phyloP scores from a whole-genome alignment of 2,888 invertebrate genomes.

The Acleris sparsana region DNA sequence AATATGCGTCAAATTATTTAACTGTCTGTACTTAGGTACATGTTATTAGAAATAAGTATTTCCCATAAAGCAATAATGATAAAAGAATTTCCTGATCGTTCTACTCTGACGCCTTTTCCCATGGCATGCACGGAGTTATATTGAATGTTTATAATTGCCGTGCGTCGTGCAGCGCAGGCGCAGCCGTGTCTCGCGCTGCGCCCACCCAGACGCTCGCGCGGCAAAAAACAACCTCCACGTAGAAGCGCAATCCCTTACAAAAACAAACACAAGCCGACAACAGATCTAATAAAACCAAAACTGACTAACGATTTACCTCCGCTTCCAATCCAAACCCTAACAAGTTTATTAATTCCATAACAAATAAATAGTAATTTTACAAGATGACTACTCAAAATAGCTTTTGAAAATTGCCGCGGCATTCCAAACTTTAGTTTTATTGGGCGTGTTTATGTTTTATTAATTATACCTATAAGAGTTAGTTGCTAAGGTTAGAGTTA shows the following conservation, averaged over 20 bases:
- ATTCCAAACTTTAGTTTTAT: slow-evolving; percentile 75
- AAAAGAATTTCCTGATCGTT: slow-evolving; percentile 62
- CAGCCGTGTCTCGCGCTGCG: slow-evolving; percentile 74
- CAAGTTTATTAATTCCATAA: slow-evolving; percentile 83
- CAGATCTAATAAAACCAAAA: slow-evolving; percentile 81
- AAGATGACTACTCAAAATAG: slow-evolving; percentile 74
- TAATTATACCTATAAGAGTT: slow-evolving; percentile 56
- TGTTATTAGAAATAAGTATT: slow-evolving; percentile 1
- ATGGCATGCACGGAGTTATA: slow-evolving; percentile 49
- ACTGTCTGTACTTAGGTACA: neutral
- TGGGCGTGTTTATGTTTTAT: slow-evolving; percentile 70
- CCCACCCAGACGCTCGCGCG: slow-evolving; percentile 75
- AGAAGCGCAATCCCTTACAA: slow-evolving; percentile 63
- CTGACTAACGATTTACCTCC: slow-evolving; percentile 73
- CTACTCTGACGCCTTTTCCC: slow-evolving; percentile 67
- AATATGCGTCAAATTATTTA: too few relatives aligned
- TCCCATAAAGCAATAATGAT: slow-evolving; percentile 45
- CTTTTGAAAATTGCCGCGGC: slow-evolving; percentile 76
- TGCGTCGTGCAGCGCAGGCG: slow-evolving; percentile 61
- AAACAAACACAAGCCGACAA: slow-evolving; percentile 79
- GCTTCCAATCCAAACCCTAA: slow-evolving; percentile 79
- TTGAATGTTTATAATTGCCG: slow-evolving; percentile 68
- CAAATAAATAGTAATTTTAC: slow-evolving; percentile 80
- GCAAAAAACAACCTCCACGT: slow-evolving; percentile 68
- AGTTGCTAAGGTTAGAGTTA: slow-evolving; percentile 45